A percentile compares a stretch with the other conserved stretches of the same genome.
phyloP scores from a whole-genome alignment of 2,113 vertebrate genomes.

The Aptenodytes patagonicus region DNA sequence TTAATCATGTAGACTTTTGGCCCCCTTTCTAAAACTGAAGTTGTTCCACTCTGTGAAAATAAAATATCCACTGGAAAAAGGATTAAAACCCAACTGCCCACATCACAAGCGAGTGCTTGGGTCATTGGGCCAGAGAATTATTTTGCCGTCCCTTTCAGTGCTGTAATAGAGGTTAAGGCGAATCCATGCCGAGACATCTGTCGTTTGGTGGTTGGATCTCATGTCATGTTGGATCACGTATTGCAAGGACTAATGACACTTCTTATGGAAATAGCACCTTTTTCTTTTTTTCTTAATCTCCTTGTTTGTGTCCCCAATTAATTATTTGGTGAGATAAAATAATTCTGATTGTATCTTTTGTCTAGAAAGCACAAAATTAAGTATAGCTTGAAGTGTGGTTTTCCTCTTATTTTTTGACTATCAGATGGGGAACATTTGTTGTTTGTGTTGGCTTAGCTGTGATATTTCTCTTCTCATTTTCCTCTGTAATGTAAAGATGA shows the following conservation, averaged over 20 bases:
- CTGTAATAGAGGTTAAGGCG: background rate
- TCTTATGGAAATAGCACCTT: background rate
- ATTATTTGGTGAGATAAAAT: background rate
- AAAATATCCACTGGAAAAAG: background rate
- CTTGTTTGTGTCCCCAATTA: background rate
- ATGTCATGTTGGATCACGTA: background rate
- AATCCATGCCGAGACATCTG: background rate
- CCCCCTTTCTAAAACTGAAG: background rate
- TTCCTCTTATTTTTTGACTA: background rate
- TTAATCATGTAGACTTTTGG: background rate
- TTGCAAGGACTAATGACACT: background rate
- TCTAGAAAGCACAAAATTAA: background rate
- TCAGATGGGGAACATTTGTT: background rate
- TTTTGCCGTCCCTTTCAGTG: background rate
- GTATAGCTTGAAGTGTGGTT: background rate
- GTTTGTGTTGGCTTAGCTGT: slow-evolving; percentile 30
- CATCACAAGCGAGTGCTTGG: background rate
- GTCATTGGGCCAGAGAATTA: background rate
- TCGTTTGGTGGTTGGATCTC: background rate
- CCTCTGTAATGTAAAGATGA: background rate
- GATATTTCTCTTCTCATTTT: slow-evolving; percentile 16
- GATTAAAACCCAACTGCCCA: background rate
- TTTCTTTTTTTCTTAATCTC: background rate
- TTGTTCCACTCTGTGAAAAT: background rate
- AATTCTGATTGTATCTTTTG: background rate